Evolutionary conservation across 2,888 invertebrate species (phyloP).

Genomic region (Chelonus formosanus): DNA sequence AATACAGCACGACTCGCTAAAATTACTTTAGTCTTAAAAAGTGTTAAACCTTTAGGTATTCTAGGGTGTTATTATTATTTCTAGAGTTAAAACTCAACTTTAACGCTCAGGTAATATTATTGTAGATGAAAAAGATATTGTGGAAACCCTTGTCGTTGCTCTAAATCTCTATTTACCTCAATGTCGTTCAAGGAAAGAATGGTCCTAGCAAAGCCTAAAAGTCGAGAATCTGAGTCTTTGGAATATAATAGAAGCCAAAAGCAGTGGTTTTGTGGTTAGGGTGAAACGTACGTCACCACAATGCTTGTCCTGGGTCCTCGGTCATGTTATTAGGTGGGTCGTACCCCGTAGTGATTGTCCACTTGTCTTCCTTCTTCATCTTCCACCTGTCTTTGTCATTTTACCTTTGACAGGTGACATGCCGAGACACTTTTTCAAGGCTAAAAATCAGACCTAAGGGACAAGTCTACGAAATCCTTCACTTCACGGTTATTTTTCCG

Average conservation of each 20-base stretch:
- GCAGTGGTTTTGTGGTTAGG: conserved; percentile 39
- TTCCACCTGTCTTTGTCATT: conserved; percentile 20
- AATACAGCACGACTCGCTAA: too few relatives aligned
- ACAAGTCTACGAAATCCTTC: conserved; percentile 6
- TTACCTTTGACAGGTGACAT: conserved; percentile 46
- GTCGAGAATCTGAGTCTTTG: conserved; percentile 16
- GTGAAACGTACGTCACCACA: conserved; percentile 42
- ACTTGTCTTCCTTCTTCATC: conserved; percentile 7
- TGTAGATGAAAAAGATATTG: neutral
- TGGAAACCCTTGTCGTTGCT: conserved; percentile 1
- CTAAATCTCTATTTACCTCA: conserved; percentile 29
- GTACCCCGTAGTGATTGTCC: conserved; percentile 30
- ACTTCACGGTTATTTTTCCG: conserved; percentile 21
- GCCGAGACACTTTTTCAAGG: conserved; percentile 41
- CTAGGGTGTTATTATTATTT: too few relatives aligned
- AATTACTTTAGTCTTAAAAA: too few relatives aligned
- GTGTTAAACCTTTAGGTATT: too few relatives aligned
- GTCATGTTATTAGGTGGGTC: conserved; percentile 41
- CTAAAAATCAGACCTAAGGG: conserved; percentile 18
- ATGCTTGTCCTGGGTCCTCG: conserved; percentile 33
- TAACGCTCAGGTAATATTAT: neutral
- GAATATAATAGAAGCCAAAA: conserved; percentile 21
- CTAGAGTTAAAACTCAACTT: too few relatives aligned
- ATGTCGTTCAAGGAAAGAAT: conserved; percentile 14
- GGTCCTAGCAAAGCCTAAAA: conserved; percentile 19